Percentiles rank a stretch among this genome's conserved stretches.
These are phyloP conservation scores for Imbricaverruca yamaguchii DNA, from an alignment of 2,888 invertebrate genomes.

Conservation along the genomic window DNA sequence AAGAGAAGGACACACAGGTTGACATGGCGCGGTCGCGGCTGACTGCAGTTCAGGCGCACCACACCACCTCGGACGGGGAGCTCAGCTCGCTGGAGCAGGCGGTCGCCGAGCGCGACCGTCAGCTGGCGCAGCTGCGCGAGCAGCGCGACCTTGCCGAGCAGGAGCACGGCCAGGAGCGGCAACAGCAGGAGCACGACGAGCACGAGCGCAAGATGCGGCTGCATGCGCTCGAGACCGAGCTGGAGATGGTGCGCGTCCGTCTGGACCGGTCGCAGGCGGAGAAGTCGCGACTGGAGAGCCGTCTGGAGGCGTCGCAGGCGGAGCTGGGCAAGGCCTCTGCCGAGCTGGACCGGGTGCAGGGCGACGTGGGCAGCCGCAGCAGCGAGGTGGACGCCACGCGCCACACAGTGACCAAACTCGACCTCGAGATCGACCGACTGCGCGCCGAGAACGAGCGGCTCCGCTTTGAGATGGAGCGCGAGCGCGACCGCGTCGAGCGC, in stretches of 20 bases:
- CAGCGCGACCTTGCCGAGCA: conserved; percentile 92
- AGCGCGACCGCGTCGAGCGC: conserved; percentile 26
- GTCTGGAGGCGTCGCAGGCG: conserved; percentile 84
- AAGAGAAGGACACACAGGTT: conserved; percentile 97
- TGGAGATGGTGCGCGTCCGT: conserved; percentile 53
- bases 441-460: conserved; percentile 46
- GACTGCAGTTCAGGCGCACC: conserved; percentile 77
- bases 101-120: conserved; percentile 92
- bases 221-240: conserved; percentile 81
- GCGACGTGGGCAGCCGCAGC: conserved; percentile 78
- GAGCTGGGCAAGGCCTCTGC: conserved; percentile 91
- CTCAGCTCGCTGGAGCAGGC: conserved; percentile 89
- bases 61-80: conserved; percentile 84
- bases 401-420: conserved; percentile 71
- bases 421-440: conserved; percentile 76
- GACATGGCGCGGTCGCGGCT: conserved; percentile 81
- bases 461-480: conserved; percentile 70
- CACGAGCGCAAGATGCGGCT: conserved; percentile 93
- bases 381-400: conserved; percentile 81
- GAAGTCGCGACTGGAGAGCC: conserved; percentile 82
- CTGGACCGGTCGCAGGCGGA: conserved; percentile 82
- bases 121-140: conserved; percentile 86
- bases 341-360: conserved; percentile 81
- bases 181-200: conserved; percentile 82
- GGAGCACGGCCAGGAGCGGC: conserved; percentile 91